Base-by-base conservation (phyloP, 2,797 vertebrate genomes). In the Trachops cirrhosus region DNA sequence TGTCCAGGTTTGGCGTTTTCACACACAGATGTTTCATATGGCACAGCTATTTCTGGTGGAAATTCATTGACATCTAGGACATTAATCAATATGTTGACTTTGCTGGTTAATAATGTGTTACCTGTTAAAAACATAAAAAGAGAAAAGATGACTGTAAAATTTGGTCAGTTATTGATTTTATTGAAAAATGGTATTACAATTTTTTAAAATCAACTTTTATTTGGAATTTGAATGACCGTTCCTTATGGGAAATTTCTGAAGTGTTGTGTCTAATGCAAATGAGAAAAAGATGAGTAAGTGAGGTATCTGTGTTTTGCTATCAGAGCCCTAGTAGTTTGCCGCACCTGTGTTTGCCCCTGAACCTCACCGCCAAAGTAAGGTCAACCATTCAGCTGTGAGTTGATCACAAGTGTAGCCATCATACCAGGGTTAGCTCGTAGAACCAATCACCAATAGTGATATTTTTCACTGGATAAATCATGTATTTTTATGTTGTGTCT, bases 61-160 rank as follows among this genome's bases (percentile, higher is more conserved):
- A 99, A 99, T 98, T 99, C 99, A 79, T 99, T 99, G 98, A 99
- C 99, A 98, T 99, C 99, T 98, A 99, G 77, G 62, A 99, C 99
- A 92, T 99, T 99, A 97, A 99, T 99, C 70, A 99, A 98, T 97
- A 99, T 99, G 37, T 99, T 99, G 96, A 99, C 99, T 96, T 99
- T 99, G 94, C 99, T 99, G 97, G 98, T 99, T 98, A 99, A 98
- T 37, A 99, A 98, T 41, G 99, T 99, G 85, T 99, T 99, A 95
- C 99, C 99, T 99, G 98, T 67, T 98, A 93, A 97, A 78, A 95
- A 93, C 46, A 97, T 93, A 95, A 97, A 84, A 97, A 88, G 80
- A 97, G 74, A 97, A 10, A 4, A 24, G 16, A 89, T 37, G 2
- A 68, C 90, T 84, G 44, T 1, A 95, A 93, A 71, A 71, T 57